Conservation (phyloP, 2,113 vertebrate genomes). For the Platysternon megacephalum region DNA sequence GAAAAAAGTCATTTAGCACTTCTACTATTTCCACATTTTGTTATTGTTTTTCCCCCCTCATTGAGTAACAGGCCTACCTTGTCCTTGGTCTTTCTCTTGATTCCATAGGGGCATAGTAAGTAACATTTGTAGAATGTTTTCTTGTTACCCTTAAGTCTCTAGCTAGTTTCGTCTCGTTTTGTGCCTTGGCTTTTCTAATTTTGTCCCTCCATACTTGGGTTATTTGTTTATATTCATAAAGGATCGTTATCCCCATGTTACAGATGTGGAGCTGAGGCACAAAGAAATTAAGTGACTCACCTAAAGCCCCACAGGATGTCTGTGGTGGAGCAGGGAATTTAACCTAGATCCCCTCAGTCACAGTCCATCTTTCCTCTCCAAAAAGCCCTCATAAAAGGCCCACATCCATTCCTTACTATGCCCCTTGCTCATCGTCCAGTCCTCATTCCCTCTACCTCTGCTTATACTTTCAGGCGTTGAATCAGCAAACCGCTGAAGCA, state of each 20-base stretch:
- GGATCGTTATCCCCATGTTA: background rate
- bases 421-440: background rate
- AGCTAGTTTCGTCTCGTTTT: no score
- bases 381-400: background rate
- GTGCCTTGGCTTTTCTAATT: no score
- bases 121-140: no score
- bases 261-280: background rate
- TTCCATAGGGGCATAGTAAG: no score
- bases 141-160: no score
- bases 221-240: background rate
- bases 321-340: background rate
- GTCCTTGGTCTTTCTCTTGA: no score
- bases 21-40: no score
- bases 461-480: slow-evolving; percentile 42
- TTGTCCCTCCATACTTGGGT: no score
- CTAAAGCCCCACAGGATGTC: background rate
- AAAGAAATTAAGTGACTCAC: rapidly evolving
- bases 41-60: no score
- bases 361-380: background rate
- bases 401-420: background rate
- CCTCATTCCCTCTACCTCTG: background rate
- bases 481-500: slow-evolving; percentile 36
- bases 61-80: no score
- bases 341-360: background rate
- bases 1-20: no score